phyloP scores from a whole-genome alignment of 2,888 invertebrate species.

The Branchellion lobata region DNA sequence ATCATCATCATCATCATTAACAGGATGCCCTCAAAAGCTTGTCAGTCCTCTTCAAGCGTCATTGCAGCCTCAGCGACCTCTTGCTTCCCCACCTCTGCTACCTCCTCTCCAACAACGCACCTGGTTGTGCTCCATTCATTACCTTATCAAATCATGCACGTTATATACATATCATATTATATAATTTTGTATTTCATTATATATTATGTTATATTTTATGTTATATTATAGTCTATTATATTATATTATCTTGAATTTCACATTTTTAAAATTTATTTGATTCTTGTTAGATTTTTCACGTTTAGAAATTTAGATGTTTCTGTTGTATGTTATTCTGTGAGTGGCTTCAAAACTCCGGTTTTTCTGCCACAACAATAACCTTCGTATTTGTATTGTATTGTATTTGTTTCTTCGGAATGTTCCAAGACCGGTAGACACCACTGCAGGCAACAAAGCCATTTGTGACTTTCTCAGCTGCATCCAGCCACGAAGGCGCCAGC shows the following conservation, averaged over 20 bases:
- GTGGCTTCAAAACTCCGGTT: too few species aligned
- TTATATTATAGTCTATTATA: too few species aligned
- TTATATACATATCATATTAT: too few species aligned
- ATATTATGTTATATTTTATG: too few species aligned
- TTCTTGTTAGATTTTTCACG: neutral
- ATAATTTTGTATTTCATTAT: too few species aligned
- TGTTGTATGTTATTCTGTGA: too few species aligned
- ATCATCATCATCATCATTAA: neutral
- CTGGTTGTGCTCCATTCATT: neutral
- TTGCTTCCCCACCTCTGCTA: neutral
- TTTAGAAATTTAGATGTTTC: neutral
- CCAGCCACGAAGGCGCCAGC: neutral
- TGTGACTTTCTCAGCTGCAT: neutral
- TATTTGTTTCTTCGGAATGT: conserved; percentile 79
- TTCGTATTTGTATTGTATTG: conserved; percentile 75
- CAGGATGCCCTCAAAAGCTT: neutral
- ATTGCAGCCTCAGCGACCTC: neutral
- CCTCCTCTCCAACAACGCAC: neutral
- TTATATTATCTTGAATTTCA: too few species aligned
- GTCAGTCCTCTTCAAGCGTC: neutral
- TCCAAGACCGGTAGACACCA: conserved; percentile 25
- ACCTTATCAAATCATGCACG: too few species aligned
- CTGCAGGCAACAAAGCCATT: neutral
- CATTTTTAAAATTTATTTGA: neutral
- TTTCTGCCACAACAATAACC: too few species aligned